Percentiles rank a stretch among this genome's conserved stretches.
Conservation (phyloP, 2,888 invertebrate genomes). For the Conops quadrifasciatus region DNA sequence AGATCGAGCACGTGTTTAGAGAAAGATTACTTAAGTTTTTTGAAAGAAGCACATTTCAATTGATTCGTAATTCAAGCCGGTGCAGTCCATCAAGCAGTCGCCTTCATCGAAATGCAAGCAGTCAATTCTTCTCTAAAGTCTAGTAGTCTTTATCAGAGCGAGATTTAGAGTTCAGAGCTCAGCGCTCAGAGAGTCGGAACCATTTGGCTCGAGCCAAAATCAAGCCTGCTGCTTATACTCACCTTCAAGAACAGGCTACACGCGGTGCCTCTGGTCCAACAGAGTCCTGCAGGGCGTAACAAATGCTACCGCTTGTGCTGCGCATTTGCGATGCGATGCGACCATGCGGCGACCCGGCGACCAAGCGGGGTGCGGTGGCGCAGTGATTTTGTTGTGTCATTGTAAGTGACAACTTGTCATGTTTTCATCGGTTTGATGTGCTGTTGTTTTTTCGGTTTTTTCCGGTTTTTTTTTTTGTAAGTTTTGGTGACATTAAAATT, state of each 20-base stretch:
- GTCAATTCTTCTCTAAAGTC: too few relatives aligned
- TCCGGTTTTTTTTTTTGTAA: background rate
- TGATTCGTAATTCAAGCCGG: too few relatives aligned
- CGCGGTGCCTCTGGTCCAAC: background rate
- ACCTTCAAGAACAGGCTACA: background rate
- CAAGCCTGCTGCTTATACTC: too few relatives aligned
- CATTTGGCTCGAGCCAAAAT: too few relatives aligned
- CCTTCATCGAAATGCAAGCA: too few relatives aligned
- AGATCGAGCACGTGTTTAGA: too few relatives aligned
- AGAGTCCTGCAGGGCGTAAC: conserved; percentile 22
- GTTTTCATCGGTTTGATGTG: background rate
- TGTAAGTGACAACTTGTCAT: conserved; percentile 10
- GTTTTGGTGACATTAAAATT: background rate
- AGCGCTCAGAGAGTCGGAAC: too few relatives aligned
- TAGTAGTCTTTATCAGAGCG: too few relatives aligned
- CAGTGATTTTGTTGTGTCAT: background rate
- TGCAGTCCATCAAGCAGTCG: too few relatives aligned
- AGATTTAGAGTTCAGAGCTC: too few relatives aligned
- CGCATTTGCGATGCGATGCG: conserved; percentile 8
- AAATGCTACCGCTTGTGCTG: conserved; percentile 9
- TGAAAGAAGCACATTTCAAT: too few relatives aligned
- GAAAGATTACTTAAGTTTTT: too few relatives aligned
- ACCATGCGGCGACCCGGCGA: background rate
- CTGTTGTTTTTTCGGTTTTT: background rate
- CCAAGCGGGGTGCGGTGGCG: background rate